A percentile compares a stretch with the other conserved stretches of the same genome.
phyloP scores from a whole-genome alignment of 2,797 vertebrate species.

The Benthosema pterotum region DNA sequence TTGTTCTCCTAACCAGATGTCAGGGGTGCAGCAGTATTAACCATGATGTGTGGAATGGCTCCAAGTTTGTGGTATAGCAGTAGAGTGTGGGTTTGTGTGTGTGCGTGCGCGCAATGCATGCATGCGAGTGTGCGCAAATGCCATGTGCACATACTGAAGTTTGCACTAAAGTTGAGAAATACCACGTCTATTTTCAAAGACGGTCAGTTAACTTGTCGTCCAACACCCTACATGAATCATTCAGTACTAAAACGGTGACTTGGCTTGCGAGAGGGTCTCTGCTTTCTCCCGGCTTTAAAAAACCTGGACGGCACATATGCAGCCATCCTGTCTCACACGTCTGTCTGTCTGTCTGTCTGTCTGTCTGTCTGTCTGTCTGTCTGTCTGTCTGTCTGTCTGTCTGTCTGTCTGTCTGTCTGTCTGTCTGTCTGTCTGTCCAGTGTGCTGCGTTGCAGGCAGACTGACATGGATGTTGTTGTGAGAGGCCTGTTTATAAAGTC shows the following conservation, averaged over 20 bases:
- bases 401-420: constrained; percentile 23
- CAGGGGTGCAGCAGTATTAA: constrained; percentile 18
- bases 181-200: constrained; percentile 30
- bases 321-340: neutral
- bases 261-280: constrained; percentile 23
- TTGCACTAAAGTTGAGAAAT: constrained; percentile 37
- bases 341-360: constrained; percentile 23
- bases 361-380: constrained; percentile 29
- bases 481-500: constrained; percentile 76
- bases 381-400: constrained; percentile 31
- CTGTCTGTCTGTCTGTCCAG: constrained; percentile 14
- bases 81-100: constrained; percentile 13
- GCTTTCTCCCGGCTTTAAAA: constrained; percentile 32
- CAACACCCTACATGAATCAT: constrained; percentile 28
- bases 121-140: constrained; percentile 10
- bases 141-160: constrained; percentile 10
- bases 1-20: constrained; percentile 46
- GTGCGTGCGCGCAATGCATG: neutral
- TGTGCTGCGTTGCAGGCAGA: constrained; percentile 38
- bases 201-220: constrained; percentile 30
- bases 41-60: constrained; percentile 36
- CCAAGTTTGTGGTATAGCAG: constrained; percentile 13
- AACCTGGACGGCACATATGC: constrained; percentile 38
- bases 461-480: constrained; percentile 55
- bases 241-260: constrained; percentile 10